Percentiles rank a stretch among this genome's conserved stretches.
Conservation (phyloP, 2,888 invertebrate genomes). For the Spilarctia lutea region DNA sequence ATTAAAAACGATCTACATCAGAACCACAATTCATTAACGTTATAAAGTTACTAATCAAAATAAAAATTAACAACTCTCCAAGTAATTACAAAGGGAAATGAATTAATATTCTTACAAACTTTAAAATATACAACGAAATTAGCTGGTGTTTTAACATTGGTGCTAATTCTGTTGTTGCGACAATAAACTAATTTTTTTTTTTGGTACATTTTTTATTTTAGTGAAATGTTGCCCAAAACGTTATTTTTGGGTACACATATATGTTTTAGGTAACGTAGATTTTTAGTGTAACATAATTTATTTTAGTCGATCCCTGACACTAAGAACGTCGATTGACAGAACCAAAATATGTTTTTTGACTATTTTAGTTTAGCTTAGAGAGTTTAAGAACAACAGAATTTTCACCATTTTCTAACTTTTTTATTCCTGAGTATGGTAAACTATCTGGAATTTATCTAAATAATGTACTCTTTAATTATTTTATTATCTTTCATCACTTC, state of each 20-base stretch:
- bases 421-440: conserved; percentile 35
- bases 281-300: no score
- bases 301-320: no score
- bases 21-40: conserved; percentile 33
- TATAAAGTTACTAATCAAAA: conserved; percentile 17
- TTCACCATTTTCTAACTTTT: conserved; percentile 10
- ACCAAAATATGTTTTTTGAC: no score
- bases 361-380: no score
- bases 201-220: no score
- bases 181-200: no score
- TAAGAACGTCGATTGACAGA: no score
- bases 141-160: background rate
- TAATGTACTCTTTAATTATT: conserved; percentile 38
- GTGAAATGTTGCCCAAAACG: no score
- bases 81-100: conserved; percentile 30
- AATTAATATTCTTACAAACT: conserved; percentile 19
- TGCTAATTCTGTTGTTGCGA: no score
- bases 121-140: conserved; percentile 23
- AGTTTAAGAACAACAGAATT: no score
- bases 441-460: conserved; percentile 49
- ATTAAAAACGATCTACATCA: conserved; percentile 44
- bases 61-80: conserved; percentile 12
- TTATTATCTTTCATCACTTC: conserved; percentile 55
- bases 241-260: no score
- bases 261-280: no score